Evolutionary conservation across 2,888 invertebrate species (phyloP).

Genomic region (Phytoseiulus persimilis): DNA sequence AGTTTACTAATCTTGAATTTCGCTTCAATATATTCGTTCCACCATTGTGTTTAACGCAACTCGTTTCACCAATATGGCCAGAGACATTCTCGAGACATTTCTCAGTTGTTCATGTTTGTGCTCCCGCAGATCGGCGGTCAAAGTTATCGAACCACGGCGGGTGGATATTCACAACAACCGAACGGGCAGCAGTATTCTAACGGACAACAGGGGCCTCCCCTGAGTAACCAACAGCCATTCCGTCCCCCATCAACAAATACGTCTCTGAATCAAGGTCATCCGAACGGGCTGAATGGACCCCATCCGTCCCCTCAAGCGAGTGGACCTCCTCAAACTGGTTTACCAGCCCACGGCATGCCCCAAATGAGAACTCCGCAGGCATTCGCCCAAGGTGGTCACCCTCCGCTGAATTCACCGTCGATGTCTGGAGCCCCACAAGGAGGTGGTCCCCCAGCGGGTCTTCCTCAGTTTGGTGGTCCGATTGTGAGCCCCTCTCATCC

Average conservation of each 20-base stretch:
- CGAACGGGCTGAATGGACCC: too few species aligned
- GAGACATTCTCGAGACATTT: background rate
- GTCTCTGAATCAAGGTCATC: too few species aligned
- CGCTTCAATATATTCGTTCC: too few species aligned
- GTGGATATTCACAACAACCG: background rate
- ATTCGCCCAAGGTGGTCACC: background rate
- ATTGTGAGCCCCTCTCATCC: background rate
- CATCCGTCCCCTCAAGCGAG: too few species aligned
- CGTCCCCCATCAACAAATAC: too few species aligned
- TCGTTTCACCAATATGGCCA: too few species aligned
- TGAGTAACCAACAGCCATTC: too few species aligned
- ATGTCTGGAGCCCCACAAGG: background rate
- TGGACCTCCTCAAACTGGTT: conserved; percentile 13
- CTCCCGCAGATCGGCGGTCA: conserved; percentile 12
- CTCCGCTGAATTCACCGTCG: background rate
- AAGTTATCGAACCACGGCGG: background rate
- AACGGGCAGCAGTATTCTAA: conserved; percentile 28
- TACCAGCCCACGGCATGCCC: conserved; percentile 38
- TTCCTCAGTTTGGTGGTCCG: background rate
- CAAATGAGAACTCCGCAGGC: background rate
- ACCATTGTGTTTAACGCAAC: too few species aligned
- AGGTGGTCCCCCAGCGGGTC: background rate
- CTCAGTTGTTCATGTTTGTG: too few species aligned
- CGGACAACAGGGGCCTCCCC: background rate
- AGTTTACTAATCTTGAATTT: too few species aligned